phyloP scores from a whole-genome alignment of 2,888 invertebrate genomes.

The Dichetophora obliterata region DNA sequence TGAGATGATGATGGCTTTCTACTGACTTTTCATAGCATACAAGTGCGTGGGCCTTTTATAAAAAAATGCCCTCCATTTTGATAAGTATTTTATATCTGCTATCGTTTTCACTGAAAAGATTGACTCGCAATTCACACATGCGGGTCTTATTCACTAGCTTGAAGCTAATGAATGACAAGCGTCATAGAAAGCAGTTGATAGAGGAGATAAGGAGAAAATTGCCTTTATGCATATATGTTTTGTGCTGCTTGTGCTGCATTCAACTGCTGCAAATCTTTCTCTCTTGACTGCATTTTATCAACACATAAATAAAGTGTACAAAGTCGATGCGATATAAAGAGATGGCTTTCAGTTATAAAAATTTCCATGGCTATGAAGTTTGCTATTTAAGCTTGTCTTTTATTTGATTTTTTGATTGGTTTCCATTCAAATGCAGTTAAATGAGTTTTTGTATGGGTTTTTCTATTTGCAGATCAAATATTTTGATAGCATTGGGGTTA shows the following conservation, averaged over 20 bases:
- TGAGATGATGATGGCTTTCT: too few species aligned
- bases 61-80: too few species aligned
- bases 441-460: constrained; percentile 20
- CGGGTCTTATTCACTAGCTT: too few species aligned
- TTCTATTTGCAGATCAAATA: constrained; percentile 36
- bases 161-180: too few species aligned
- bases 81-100: too few species aligned
- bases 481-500: constrained; percentile 21
- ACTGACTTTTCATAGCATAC: too few species aligned
- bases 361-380: background rate
- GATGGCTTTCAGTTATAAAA: too few species aligned
- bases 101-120: background rate
- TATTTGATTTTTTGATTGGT: constrained; percentile 31
- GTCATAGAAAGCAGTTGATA: too few species aligned
- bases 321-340: background rate
- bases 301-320: background rate
- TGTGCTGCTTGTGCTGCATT: background rate
- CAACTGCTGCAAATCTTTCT: background rate
- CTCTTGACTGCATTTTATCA: background rate
- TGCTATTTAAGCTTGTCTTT: constrained; percentile 18
- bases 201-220: too few species aligned
- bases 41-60: too few species aligned
- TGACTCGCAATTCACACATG: background rate
- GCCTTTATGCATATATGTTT: background rate
- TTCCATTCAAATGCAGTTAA: constrained; percentile 17